Evolutionary conservation across 2,888 invertebrate genomes (phyloP).

Genomic region (Elaeidobius kamerunicus): DNA sequence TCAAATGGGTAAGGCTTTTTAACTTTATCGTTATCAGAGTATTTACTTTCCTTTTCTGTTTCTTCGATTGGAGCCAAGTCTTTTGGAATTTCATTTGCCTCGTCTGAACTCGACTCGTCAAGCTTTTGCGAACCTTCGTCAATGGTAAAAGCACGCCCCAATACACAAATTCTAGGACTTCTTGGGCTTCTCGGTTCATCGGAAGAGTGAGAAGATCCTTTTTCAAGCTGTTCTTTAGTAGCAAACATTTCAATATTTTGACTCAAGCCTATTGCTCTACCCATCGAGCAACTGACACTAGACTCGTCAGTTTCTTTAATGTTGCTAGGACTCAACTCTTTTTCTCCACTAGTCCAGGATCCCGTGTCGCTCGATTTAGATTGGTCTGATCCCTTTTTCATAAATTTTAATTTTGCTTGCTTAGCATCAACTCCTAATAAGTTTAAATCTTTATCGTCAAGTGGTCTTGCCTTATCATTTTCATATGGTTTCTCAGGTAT

Average conservation of each 20-base stretch:
- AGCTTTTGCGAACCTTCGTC: constrained; percentile 46
- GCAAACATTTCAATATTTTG: constrained; percentile 67
- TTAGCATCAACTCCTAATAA: constrained; percentile 52
- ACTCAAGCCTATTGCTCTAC: constrained; percentile 73
- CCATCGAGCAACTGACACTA: constrained; percentile 75
- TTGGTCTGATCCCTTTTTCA: constrained; percentile 69
- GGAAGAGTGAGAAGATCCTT: constrained; percentile 40
- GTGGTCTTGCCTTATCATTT: constrained; percentile 26
- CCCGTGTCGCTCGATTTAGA: constrained; percentile 74
- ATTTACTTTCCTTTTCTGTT: constrained; percentile 33
- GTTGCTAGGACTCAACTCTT: constrained; percentile 63
- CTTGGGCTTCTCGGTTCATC: constrained; percentile 46
- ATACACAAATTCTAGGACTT: constrained; percentile 47
- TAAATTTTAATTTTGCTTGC: constrained; percentile 53
- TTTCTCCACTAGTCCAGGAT: constrained; percentile 79
- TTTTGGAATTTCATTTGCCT: constrained; percentile 45
- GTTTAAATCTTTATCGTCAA: constrained; percentile 34
- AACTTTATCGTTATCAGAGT: constrained; percentile 37
- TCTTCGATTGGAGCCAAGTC: constrained; percentile 45
- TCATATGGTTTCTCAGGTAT: constrained; percentile 40
- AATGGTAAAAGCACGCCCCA: constrained; percentile 50
- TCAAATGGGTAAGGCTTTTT: constrained; percentile 49
- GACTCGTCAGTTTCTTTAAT: constrained; percentile 69
- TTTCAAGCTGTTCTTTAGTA: constrained; percentile 59
- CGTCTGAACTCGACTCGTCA: constrained; percentile 42